A percentile compares a stretch with the other conserved stretches of the same genome.
These are phyloP conservation scores for Ceuthmochares aereus DNA, from an alignment of 2,113 vertebrate genomes.

Conservation along the genomic window DNA sequence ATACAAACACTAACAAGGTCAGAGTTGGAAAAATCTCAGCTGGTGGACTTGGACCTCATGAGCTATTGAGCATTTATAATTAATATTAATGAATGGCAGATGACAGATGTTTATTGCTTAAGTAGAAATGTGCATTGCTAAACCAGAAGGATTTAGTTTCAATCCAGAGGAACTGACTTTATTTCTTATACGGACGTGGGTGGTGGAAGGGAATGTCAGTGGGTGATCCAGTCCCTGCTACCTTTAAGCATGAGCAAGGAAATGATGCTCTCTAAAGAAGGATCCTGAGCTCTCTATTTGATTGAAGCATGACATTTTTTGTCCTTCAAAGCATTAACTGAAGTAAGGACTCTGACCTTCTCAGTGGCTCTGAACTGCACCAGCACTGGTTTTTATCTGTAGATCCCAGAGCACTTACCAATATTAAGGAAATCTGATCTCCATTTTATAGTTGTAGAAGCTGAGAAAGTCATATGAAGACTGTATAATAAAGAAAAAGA, in stretches of 20 bases:
- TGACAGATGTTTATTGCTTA: slow-evolving; percentile 81
- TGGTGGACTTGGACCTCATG: slow-evolving; percentile 76
- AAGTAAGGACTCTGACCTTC: neutral
- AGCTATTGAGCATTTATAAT: slow-evolving; percentile 78
- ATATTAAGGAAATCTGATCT: neutral
- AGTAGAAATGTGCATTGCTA: slow-evolving; percentile 75
- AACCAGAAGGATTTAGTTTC: slow-evolving; percentile 65
- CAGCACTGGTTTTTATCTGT: neutral
- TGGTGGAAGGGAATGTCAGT: slow-evolving; percentile 9
- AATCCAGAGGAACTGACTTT: slow-evolving; percentile 61
- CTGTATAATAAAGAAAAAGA: neutral
- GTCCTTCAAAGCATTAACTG: neutral
- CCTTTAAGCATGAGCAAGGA: slow-evolving; percentile 9
- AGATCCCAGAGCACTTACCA: neutral
- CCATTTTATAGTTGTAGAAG: neutral
- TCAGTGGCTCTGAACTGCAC: neutral
- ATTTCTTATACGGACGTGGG: slow-evolving; percentile 37
- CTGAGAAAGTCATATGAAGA: neutral
- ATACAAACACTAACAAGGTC: slow-evolving; percentile 78
- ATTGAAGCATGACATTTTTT: neutral
- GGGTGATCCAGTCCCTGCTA: slow-evolving; percentile 17
- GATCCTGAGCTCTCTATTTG: neutral
- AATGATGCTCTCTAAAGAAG: neutral
- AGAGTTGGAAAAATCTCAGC: slow-evolving; percentile 81
- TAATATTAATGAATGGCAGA: slow-evolving; percentile 84